phyloP scores from a whole-genome alignment of 2,113 vertebrate genomes.

The Cottus gobio region DNA sequence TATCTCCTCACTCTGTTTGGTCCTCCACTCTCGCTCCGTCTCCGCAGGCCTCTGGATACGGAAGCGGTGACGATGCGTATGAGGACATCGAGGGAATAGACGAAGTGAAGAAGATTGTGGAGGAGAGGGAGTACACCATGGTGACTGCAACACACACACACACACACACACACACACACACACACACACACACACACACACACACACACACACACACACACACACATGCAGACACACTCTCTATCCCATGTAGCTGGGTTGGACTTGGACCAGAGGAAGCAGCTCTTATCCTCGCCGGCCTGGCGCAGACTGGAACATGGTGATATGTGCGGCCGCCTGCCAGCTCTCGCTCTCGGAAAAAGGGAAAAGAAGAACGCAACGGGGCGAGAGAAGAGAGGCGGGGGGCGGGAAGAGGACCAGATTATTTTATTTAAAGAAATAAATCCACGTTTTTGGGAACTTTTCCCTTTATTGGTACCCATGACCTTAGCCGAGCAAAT shows the following conservation, averaged over 20 bases:
- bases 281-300: constrained; percentile 20
- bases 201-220: background rate
- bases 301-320: constrained; percentile 36
- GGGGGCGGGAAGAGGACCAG: background rate
- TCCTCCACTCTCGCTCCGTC: background rate
- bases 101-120: constrained; percentile 82
- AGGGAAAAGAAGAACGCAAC: background rate
- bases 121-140: constrained; percentile 76
- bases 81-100: constrained; percentile 79
- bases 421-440: constrained; percentile 11
- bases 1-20: background rate
- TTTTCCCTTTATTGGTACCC: background rate
- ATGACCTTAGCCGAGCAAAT: background rate
- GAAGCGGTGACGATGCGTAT: constrained; percentile 84
- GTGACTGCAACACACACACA: constrained; percentile 52
- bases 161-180: background rate
- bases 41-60: constrained; percentile 89
- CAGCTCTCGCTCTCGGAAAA: constrained; percentile 6
- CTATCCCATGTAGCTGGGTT: background rate
- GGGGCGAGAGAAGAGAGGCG: background rate
- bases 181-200: background rate
- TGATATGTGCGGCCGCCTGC: constrained; percentile 26
- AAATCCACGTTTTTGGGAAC: background rate
- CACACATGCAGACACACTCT: background rate
- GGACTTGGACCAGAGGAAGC: constrained; percentile 34